Base-by-base conservation (phyloP, 2,113 vertebrate genomes). In the Leptobrachium ailaonicum region DNA sequence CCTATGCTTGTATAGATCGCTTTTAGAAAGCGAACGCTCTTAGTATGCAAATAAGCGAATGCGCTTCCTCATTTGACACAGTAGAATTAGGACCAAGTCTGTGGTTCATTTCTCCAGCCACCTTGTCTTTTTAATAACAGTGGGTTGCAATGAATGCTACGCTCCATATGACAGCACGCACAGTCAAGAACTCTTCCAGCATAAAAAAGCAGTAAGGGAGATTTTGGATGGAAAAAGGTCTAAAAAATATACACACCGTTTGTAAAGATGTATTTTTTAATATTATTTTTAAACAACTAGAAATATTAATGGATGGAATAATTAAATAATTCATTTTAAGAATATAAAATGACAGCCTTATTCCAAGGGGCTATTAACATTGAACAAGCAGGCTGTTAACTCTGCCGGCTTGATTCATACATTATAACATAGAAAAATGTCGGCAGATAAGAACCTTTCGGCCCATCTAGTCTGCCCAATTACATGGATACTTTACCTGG, bases 61-160 rank as follows among this genome's bases (percentile, higher is more conserved):
- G 63, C 40, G 42, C 53, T 69, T 75, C 42, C 53, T 75, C 50
- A 81, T 81, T 75, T 81, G 50, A 75, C 63, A 81, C 41, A 69
- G 66, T 62, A 69, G 72, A 81, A 81, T 80, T 7, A 78, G 58
- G 4, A 50, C 13, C 63, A 47, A 83, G 43, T 12, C 54, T 82
- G 3, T 41, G 11, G 0, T 75, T 82, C 56, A 64, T 54, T 83
- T 82, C 13, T 53, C 75, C 47, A 32, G n/a, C 77, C 7, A 0
- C 60, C 6, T 42, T 7, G 53, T 20, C 63, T 60, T 81, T 71
- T 69, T 71, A 68, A 74, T 82, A 76, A 79, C 81, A 47, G 43
- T 80, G 44, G 8, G 73, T 84, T 83, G 68, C 12, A 82, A 76
- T 43, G 43, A 84, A 85, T 41, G 72, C 75, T 73, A 64, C 73